Percentiles rank a stretch among this genome's conserved stretches.
phyloP scores from a whole-genome alignment of 2,888 invertebrate species.

The Ophioninae sp. region DNA sequence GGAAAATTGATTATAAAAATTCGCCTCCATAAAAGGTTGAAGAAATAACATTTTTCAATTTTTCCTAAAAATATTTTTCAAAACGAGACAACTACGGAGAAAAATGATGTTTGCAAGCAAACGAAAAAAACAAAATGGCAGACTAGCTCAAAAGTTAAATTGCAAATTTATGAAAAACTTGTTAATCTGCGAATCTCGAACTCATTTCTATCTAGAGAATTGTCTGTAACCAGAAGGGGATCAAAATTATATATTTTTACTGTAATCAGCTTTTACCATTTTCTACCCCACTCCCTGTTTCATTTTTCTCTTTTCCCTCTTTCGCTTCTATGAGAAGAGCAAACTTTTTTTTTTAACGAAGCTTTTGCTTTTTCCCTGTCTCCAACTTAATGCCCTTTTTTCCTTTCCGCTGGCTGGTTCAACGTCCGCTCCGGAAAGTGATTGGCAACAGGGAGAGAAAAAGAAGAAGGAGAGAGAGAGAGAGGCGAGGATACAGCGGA shows the following conservation, averaged over 20 bases:
- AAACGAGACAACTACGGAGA: too few species aligned
- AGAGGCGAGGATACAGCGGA: not conserved
- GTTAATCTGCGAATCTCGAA: not conserved
- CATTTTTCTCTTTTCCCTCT: not conserved
- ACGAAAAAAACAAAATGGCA: not conserved
- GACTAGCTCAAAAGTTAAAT: not conserved
- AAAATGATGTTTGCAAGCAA: too few species aligned
- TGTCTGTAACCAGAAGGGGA: not conserved
- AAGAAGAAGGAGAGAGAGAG: not conserved
- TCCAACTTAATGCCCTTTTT: constrained; percentile 8
- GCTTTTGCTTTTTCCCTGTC: not conserved
- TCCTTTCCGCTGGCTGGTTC: not conserved
- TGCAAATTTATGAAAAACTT: not conserved
- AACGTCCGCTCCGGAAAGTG: constrained; percentile 37
- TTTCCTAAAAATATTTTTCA: too few species aligned
- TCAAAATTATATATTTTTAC: not conserved
- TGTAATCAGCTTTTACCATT: not conserved
- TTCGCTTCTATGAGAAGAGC: not conserved
- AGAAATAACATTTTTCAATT: too few species aligned
- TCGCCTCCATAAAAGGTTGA: too few species aligned
- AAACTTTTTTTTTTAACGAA: not conserved
- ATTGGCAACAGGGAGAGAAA: constrained; percentile 28
- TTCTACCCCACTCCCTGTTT: not conserved
- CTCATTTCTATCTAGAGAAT: not conserved
- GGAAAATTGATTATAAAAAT: too few species aligned